phyloP scores from a whole-genome alignment of 2,113 vertebrate species.

The Forbesichthys papilliferus region DNA sequence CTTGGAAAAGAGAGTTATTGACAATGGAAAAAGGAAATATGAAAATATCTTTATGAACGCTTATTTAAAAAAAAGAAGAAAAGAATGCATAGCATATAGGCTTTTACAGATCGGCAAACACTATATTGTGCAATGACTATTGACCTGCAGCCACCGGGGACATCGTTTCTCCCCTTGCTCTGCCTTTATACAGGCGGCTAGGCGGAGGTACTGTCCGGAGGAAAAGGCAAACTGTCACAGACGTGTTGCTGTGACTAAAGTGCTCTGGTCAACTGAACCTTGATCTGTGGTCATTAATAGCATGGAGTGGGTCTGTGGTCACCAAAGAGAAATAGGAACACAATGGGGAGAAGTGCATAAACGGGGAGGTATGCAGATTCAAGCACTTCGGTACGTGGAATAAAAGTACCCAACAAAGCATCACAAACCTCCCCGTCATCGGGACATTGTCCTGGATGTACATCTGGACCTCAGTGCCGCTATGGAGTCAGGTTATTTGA shows the following conservation, averaged over 20 bases:
- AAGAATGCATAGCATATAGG: conserved; percentile 66
- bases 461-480: conserved; percentile 7
- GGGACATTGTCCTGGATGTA: conserved; percentile 23
- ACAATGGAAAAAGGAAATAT: conserved; percentile 61
- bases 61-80: conserved; percentile 54
- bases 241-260: conserved; percentile 64
- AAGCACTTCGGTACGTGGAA: conserved; percentile 62
- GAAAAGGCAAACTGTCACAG: conserved; percentile 45
- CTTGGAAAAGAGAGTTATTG: conserved; percentile 53
- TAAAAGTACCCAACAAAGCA: conserved; percentile 51
- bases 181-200: conserved; percentile 1
- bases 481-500: background rate
- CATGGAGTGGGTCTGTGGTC: conserved; percentile 64
- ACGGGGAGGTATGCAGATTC: conserved; percentile 76
- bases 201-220: conserved; percentile 42
- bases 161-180: conserved; percentile 24
- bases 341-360: conserved; percentile 60
- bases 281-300: conserved; percentile 53
- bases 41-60: conserved; percentile 61
- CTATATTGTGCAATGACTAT: conserved; percentile 55
- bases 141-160: conserved; percentile 45
- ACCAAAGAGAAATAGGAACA: conserved; percentile 46
- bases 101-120: conserved; percentile 59
- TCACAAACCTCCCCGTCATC: conserved; percentile 34
- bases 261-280: conserved; percentile 61